A percentile compares a stretch with the other conserved stretches of the same genome.
These are phyloP conservation scores for Hypomecis atomaria DNA, from an alignment of 2,888 invertebrate species.

Conservation along the genomic window DNA sequence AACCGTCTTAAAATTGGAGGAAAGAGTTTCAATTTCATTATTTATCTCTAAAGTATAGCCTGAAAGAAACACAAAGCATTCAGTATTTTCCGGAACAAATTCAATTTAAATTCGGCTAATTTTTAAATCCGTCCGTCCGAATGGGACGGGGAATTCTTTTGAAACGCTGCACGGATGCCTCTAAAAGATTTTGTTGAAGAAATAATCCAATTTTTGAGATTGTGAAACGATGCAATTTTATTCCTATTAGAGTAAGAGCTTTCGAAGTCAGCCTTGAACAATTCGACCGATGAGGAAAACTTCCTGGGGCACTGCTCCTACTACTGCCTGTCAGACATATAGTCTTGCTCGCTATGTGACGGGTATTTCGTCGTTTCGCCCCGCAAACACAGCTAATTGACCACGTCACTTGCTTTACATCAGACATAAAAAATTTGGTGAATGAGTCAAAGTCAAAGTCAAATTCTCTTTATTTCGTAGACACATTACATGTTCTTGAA, in stretches of 20 bases:
- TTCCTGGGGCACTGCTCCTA: too few relatives aligned
- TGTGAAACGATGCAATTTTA: slow-evolving; percentile 22
- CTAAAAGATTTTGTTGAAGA: slow-evolving; percentile 28
- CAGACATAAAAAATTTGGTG: too few relatives aligned
- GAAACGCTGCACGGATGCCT: slow-evolving; percentile 16
- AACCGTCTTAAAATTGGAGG: too few relatives aligned
- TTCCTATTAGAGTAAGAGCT: slow-evolving; percentile 18
- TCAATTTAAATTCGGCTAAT: slow-evolving; percentile 34
- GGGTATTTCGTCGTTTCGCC: too few relatives aligned
- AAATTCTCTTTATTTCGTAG: too few relatives aligned
- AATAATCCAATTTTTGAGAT: slow-evolving; percentile 30
- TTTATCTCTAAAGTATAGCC: neutral
- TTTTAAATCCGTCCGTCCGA: slow-evolving; percentile 26
- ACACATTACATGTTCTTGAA: too few relatives aligned
- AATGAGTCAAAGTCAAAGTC: too few relatives aligned
- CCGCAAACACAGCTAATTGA: too few relatives aligned
- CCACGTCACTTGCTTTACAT: too few relatives aligned
- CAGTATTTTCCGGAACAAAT: slow-evolving; percentile 9
- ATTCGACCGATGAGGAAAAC: neutral
- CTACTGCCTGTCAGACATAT: too few relatives aligned
- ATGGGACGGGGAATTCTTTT: slow-evolving; percentile 31
- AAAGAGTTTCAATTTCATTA: neutral
- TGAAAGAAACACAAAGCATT: too few relatives aligned
- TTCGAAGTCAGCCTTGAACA: slow-evolving; percentile 7
- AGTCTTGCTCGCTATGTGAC: too few relatives aligned